phyloP scores from a whole-genome alignment of 2,797 vertebrate species.

The Pitangus sulphuratus region DNA sequence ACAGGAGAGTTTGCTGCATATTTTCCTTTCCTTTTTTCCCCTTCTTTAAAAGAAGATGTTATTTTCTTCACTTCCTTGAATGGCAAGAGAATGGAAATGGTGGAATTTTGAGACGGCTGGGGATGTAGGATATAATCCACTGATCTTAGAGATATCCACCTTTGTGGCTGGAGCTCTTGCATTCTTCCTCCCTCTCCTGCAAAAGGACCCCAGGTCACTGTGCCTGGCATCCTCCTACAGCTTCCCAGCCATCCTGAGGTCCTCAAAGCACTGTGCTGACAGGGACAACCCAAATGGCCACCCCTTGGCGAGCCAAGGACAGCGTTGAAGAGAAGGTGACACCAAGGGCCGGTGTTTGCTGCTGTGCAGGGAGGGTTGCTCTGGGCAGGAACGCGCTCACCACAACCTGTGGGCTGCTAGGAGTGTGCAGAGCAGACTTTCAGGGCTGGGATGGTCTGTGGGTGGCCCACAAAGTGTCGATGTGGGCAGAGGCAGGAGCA shows the following conservation, averaged over 20 bases:
- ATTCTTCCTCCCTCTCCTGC: neutral
- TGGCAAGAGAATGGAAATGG: neutral
- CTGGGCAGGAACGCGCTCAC: neutral
- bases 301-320: neutral
- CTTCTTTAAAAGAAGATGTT: constrained; percentile 33
- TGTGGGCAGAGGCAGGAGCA: rapidly evolving
- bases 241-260: neutral
- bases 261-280: neutral
- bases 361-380: neutral
- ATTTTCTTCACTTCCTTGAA: constrained; percentile 26
- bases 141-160: neutral
- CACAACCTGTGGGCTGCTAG: neutral
- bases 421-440: neutral
- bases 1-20: constrained; percentile 56
- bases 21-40: constrained; percentile 3
- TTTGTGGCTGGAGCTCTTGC: neutral
- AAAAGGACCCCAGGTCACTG: neutral
- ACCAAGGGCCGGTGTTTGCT: rapidly evolving
- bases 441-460: rapidly evolving
- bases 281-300: neutral
- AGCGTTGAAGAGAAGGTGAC: neutral
- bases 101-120: neutral
- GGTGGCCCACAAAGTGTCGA: rapidly evolving
- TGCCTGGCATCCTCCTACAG: neutral
- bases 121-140: neutral